Conservation (phyloP, 2,113 vertebrate species). For the Hiodon alosoides region DNA sequence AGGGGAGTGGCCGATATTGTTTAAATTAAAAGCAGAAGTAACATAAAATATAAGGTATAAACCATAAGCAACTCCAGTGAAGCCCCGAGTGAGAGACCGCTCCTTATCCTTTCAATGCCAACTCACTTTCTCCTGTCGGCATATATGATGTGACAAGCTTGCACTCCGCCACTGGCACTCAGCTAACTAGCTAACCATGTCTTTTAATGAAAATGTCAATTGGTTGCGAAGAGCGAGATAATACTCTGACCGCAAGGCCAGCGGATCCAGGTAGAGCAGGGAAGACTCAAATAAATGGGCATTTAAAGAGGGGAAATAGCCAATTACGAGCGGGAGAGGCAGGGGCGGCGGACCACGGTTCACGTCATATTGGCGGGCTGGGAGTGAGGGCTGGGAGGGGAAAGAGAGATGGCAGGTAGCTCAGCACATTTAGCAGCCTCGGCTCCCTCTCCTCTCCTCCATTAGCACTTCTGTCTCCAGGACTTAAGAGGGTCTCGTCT, state of each 20-base stretch:
- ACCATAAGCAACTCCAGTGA: not conserved
- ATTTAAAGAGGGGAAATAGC: constrained; percentile 51
- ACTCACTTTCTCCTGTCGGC: not conserved
- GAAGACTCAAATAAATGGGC: constrained; percentile 47
- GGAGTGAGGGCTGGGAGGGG: not conserved
- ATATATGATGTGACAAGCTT: constrained; percentile 26
- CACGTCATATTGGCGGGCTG: not conserved
- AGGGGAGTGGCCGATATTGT: no score
- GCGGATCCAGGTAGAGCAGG: constrained; percentile 36
- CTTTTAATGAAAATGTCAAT: constrained; percentile 47
- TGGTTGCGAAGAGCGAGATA: constrained; percentile 50
- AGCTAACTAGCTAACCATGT: constrained; percentile 40
- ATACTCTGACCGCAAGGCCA: constrained; percentile 38
- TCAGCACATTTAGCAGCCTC: constrained; percentile 21
- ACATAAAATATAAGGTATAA: not conserved
- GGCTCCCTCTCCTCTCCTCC: constrained; percentile 22
- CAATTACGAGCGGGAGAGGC: constrained; percentile 47
- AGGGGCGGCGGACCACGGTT: not conserved
- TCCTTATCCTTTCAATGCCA: not conserved
- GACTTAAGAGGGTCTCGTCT: constrained; percentile 29
- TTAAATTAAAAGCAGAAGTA: no score
- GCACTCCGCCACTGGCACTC: constrained; percentile 19
- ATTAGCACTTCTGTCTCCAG: constrained; percentile 36
- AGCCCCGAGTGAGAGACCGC: not conserved
- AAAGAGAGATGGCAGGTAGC: constrained; percentile 14